A percentile compares a stretch with the other conserved stretches of the same genome.
phyloP scores from a whole-genome alignment of 2,797 vertebrate genomes.

The Mormyrops attenuatus region DNA sequence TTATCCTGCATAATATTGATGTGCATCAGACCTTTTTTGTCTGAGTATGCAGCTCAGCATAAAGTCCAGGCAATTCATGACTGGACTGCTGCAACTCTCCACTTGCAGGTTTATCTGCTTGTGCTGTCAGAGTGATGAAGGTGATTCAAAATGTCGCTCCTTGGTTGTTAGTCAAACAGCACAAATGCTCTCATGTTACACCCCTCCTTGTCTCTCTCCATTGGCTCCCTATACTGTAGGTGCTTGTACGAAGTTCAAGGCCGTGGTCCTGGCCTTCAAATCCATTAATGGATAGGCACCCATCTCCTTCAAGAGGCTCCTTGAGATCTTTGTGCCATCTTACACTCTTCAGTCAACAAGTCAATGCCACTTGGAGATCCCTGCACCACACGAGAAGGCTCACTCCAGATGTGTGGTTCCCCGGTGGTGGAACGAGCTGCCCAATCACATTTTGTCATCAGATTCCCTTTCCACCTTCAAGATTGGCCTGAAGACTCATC shows the following conservation, averaged over 20 bases:
- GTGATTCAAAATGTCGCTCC: not conserved
- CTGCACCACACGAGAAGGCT: too few relatives aligned
- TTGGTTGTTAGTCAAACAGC: not conserved
- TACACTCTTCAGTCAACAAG: not conserved
- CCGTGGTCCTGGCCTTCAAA: not conserved
- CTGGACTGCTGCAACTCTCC: not conserved
- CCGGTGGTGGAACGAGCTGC: too few relatives aligned
- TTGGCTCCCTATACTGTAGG: not conserved
- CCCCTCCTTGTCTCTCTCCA: not conserved
- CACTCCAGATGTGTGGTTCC: too few relatives aligned
- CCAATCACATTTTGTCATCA: too few relatives aligned
- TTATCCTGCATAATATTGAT: not conserved
- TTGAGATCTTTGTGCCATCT: not conserved
- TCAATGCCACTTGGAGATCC: too few relatives aligned
- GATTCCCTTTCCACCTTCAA: not conserved
- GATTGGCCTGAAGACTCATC: not conserved
- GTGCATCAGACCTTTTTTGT: not conserved
- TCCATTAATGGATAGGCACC: not conserved
- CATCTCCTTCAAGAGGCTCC: not conserved
- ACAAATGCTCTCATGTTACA: not conserved
- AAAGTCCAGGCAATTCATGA: not conserved
- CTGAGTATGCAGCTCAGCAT: not conserved
- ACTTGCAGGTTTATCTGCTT: not conserved
- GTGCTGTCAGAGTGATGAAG: not conserved
- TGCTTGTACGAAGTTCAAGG: not conserved